Percentiles rank a stretch among this genome's conserved stretches.
Evolutionary conservation across 2,888 invertebrate species (phyloP).

Genomic region (Gastracanthus pulcherrimus): DNA sequence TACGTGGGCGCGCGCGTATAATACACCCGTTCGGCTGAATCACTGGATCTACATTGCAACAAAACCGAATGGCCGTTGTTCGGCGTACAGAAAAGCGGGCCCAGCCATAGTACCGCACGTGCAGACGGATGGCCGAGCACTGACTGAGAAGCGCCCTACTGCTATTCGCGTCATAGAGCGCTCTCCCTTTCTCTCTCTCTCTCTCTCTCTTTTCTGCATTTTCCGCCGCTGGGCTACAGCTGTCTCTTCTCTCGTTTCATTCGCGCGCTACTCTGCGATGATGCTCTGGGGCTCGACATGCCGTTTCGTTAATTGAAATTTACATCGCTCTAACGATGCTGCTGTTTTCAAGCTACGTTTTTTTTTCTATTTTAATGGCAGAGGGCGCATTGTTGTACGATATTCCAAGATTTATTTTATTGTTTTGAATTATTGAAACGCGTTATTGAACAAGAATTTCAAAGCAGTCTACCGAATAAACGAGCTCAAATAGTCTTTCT

Average conservation of each 20-base stretch:
- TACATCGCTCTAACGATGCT: background rate
- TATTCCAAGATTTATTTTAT: background rate
- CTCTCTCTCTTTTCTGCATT: background rate
- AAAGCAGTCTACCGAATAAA: background rate
- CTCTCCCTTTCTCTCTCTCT: background rate
- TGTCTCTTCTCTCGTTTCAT: background rate
- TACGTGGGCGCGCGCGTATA: background rate
- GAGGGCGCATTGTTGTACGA: background rate
- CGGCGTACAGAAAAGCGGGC: background rate
- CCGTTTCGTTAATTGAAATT: conserved; percentile 31
- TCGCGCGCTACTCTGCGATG: background rate
- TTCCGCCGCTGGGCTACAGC: background rate
- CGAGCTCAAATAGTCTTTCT: no score
- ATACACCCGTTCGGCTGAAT: background rate
- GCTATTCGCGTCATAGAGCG: background rate
- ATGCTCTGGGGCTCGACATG: background rate
- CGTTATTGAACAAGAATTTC: background rate
- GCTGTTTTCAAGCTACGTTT: background rate
- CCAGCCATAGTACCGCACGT: background rate
- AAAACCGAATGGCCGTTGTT: background rate
- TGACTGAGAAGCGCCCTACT: background rate
- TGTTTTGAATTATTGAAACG: background rate
- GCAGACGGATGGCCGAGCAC: conserved; percentile 15
- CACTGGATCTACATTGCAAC: background rate
- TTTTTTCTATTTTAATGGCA: background rate